Evolutionary conservation across 2,888 invertebrate species (phyloP).

Genomic region (Camponotus fellah): DNA sequence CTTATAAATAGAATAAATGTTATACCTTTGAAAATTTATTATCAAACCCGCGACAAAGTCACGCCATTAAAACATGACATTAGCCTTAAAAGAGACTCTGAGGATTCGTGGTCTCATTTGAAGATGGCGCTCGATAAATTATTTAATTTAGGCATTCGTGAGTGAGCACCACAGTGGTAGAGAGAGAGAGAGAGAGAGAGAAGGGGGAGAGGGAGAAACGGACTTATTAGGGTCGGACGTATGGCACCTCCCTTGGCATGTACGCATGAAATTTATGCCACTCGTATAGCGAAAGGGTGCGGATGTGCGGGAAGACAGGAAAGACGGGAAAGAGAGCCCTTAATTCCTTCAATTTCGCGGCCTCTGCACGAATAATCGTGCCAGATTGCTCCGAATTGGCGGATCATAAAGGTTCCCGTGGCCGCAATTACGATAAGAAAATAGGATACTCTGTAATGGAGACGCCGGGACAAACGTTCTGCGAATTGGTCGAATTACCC

Average conservation of each 20-base stretch:
- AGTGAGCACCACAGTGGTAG: constrained; percentile 51
- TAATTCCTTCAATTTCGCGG: constrained; percentile 76
- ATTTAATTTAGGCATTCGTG: constrained; percentile 77
- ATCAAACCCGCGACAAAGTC: not conserved
- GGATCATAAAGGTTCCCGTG: constrained; percentile 71
- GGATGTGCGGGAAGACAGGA: constrained; percentile 35
- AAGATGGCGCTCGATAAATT: constrained; percentile 73
- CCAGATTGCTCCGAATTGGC: constrained; percentile 71
- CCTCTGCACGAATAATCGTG: constrained; percentile 72
- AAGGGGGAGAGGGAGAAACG: constrained; percentile 65
- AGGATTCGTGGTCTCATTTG: constrained; percentile 36
- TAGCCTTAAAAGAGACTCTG: constrained; percentile 5
- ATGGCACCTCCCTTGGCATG: constrained; percentile 81
- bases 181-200: constrained; percentile 63
- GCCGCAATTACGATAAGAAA: constrained; percentile 73
- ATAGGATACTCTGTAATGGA: constrained; percentile 55
- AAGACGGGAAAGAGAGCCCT: constrained; percentile 56
- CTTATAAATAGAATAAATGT: not conserved
- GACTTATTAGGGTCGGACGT: constrained; percentile 80
- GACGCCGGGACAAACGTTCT: constrained; percentile 1
- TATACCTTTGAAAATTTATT: not conserved
- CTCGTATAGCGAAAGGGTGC: constrained; percentile 70
- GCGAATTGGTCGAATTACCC: constrained; percentile 33
- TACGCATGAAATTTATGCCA: constrained; percentile 82
- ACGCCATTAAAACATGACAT: constrained; percentile 24